A percentile compares a stretch with the other conserved stretches of the same genome.
These are phyloP conservation scores for Bubalus kerabau DNA, from an alignment of 2,113 vertebrate genomes.

Conservation along the genomic window DNA sequence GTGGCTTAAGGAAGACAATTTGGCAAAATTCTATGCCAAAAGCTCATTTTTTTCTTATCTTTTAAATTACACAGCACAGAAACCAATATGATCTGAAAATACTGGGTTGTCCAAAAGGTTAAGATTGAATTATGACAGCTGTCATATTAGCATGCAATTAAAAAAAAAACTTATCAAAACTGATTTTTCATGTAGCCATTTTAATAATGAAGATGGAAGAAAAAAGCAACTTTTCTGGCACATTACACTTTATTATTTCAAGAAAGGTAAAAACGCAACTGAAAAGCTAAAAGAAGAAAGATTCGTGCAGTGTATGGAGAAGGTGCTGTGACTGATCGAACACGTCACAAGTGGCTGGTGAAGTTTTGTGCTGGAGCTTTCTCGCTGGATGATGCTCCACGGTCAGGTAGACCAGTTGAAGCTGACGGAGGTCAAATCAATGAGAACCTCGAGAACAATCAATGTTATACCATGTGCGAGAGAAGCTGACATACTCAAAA, in stretches of 20 bases:
- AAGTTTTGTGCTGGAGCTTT: not conserved
- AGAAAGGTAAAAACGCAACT: not conserved
- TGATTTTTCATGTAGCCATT: not conserved
- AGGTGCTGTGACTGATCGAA: not conserved
- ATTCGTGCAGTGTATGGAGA: not conserved
- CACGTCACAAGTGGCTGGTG: not conserved
- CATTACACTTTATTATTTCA: not conserved
- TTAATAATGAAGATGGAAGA: not conserved
- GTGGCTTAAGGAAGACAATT: not conserved
- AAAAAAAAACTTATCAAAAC: not conserved
- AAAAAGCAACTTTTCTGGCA: not conserved
- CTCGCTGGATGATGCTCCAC: rapidly evolving
- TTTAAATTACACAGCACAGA: not conserved
- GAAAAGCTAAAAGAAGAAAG: not conserved
- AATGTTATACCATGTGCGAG: not conserved
- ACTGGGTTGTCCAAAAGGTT: not conserved
- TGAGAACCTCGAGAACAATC: not conserved
- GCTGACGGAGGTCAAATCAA: not conserved
- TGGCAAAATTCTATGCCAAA: not conserved
- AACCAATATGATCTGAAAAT: not conserved
- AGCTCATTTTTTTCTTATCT: not conserved
- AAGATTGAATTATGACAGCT: not conserved
- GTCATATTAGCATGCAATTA: not conserved
- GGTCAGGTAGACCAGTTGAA: not conserved
- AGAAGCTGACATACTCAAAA: not conserved